These are phyloP conservation scores for Rhinoderma darwinii DNA, from an alignment of 2,113 vertebrate species.

Conservation along the genomic window DNA sequence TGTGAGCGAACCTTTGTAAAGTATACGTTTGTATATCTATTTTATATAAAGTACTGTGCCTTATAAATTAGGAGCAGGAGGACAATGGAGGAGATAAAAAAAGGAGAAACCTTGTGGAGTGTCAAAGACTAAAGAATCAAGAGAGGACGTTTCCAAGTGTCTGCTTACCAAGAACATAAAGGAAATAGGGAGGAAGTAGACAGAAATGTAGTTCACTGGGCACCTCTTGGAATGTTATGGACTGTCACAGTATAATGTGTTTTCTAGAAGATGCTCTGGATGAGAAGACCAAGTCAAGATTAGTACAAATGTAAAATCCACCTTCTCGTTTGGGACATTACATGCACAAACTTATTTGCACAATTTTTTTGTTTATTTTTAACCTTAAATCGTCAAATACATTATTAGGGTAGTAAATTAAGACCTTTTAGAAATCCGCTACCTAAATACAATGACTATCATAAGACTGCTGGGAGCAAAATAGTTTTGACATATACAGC, in stretches of 20 bases:
- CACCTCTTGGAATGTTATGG: neutral
- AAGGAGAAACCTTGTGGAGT: neutral
- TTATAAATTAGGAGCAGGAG: neutral
- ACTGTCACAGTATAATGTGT: neutral
- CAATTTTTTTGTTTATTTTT: no score
- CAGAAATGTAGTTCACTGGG: neutral
- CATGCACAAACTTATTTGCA: no score
- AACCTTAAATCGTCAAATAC: no score
- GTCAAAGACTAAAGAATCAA: neutral
- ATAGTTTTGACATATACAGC: no score
- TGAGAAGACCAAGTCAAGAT: neutral
- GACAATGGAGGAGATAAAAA: neutral
- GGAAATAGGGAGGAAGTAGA: neutral
- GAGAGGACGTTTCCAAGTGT: neutral
- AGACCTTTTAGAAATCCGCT: no score
- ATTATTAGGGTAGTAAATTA: no score
- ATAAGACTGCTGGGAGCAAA: no score
- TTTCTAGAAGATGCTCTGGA: neutral
- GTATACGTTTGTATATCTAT: no score
- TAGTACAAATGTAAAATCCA: neutral
- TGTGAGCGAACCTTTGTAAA: no score
- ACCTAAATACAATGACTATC: no score
- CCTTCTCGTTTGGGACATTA: neutral
- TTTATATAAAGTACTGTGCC: no score
- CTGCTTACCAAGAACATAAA: neutral